Conservation (phyloP, 2,113 vertebrate species). For the Otis tarda region DNA sequence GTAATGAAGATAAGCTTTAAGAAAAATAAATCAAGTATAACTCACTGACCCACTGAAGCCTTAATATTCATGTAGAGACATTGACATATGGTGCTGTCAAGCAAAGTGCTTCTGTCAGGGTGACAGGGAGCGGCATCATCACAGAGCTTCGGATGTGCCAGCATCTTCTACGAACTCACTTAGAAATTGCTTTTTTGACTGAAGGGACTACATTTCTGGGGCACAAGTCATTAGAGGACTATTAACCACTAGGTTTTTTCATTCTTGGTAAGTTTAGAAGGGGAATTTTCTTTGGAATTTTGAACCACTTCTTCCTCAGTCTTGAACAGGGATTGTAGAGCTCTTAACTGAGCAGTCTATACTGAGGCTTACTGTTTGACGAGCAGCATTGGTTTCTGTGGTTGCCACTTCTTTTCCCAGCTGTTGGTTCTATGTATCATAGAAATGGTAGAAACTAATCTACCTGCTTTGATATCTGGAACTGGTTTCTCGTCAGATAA, state of each 20-base stretch:
- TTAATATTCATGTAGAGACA: background rate
- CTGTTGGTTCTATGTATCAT: background rate
- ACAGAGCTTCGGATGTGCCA: background rate
- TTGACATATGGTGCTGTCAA: background rate
- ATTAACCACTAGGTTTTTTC: background rate
- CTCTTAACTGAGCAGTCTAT: background rate
- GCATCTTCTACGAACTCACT: background rate
- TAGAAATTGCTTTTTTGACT: background rate
- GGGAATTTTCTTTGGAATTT: background rate
- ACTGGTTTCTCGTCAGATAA: background rate
- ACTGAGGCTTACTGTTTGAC: background rate
- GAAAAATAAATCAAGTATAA: background rate
- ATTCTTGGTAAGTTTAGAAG: background rate
- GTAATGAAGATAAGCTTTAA: background rate
- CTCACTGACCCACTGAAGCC: slow-evolving; percentile 5
- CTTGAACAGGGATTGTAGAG: background rate
- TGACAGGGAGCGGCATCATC: background rate
- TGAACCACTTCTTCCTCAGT: background rate
- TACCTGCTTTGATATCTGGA: background rate
- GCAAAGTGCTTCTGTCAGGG: background rate
- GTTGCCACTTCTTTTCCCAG: background rate
- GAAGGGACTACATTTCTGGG: background rate
- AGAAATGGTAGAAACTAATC: background rate
- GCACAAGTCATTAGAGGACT: background rate
- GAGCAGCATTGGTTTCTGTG: background rate